Evolutionary conservation across 2,797 vertebrate species (phyloP).

Genomic region (Trachurus trachurus): DNA sequence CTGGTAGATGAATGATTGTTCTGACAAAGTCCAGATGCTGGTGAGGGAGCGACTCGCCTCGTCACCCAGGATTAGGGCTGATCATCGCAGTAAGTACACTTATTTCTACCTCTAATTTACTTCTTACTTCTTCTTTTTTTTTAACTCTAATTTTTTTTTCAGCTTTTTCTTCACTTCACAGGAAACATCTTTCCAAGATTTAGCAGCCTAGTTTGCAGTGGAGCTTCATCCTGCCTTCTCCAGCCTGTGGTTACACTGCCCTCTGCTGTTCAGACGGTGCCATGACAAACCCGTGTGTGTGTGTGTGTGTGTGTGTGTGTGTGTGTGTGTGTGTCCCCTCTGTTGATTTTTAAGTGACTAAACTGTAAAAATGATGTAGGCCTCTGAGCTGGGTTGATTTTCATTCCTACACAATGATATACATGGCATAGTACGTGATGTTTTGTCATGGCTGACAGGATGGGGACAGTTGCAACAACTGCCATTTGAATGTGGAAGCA

Average conservation of each 20-base stretch:
- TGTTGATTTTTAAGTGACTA: too few relatives aligned
- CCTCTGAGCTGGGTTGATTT: too few relatives aligned
- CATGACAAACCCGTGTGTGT: neutral
- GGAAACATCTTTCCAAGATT: conserved; percentile 48
- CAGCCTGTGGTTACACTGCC: conserved; percentile 44
- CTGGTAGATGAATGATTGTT: conserved; percentile 8
- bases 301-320: too few relatives aligned
- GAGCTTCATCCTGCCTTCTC: neutral
- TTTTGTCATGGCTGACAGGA: too few relatives aligned
- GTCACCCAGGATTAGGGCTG: conserved; percentile 29
- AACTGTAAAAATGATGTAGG: too few relatives aligned
- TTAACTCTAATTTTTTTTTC: too few relatives aligned
- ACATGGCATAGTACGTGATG: too few relatives aligned
- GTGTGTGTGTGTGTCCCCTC: too few relatives aligned
- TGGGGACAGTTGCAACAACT: too few relatives aligned
- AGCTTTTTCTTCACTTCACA: conserved; percentile 24
- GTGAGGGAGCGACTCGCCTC: conserved; percentile 9
- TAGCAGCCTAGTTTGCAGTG: conserved; percentile 42
- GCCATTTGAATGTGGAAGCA: too few relatives aligned
- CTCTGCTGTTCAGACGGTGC: conserved; percentile 33
- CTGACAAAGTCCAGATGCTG: conserved; percentile 1
- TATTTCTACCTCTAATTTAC: neutral
- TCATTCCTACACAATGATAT: too few relatives aligned
- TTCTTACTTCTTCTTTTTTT: too few relatives aligned
- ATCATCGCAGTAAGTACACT: conserved; percentile 22